Evolutionary conservation across 1,140 invertebrate genomes (phyloP).

Genomic region (Micrasema minimum): DNA sequence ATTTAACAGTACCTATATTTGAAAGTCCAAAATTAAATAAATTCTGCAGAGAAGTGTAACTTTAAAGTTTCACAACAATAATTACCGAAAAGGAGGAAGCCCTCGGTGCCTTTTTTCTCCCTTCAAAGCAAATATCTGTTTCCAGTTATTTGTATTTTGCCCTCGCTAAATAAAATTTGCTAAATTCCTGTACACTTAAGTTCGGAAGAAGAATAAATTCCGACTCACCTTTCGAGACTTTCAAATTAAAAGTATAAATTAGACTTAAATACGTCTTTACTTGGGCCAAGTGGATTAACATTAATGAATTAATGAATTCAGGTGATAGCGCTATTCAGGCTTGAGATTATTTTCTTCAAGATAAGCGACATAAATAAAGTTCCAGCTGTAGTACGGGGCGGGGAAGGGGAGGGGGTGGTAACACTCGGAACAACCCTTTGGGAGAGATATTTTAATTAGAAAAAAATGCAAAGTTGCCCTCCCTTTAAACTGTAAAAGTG

Average conservation of each 20-base stretch:
- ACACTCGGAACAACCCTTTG: too few species aligned
- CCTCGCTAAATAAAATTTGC: conserved; percentile 8
- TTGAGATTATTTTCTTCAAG: conserved; percentile 38
- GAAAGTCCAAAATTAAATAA: too few species aligned
- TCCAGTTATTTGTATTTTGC: background rate
- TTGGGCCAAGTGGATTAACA: conserved; percentile 27
- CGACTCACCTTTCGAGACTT: conserved; percentile 15
- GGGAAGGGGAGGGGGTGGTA: background rate
- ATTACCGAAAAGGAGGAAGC: too few species aligned
- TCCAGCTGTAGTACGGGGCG: background rate
- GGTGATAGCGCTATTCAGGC: conserved; percentile 24
- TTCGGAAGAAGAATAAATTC: conserved; percentile 7
- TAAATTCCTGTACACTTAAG: conserved; percentile 16
- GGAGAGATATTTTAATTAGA: conserved; percentile 4
- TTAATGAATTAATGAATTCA: conserved; percentile 38
- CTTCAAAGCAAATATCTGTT: too few species aligned
- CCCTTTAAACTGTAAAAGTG: too few species aligned
- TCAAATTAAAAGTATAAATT: conserved; percentile 40
- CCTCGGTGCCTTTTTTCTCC: too few species aligned
- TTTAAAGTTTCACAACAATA: too few species aligned
- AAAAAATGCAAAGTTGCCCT: background rate
- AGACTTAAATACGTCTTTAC: conserved; percentile 27
- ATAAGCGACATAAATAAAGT: conserved; percentile 40
- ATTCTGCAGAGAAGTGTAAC: too few species aligned
- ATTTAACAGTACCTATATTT: too few species aligned